Evolutionary conservation across 37 sponge, comb jelly and placozoan genomes (phyloP).

Genomic region (Tethya wilhelma): DNA sequence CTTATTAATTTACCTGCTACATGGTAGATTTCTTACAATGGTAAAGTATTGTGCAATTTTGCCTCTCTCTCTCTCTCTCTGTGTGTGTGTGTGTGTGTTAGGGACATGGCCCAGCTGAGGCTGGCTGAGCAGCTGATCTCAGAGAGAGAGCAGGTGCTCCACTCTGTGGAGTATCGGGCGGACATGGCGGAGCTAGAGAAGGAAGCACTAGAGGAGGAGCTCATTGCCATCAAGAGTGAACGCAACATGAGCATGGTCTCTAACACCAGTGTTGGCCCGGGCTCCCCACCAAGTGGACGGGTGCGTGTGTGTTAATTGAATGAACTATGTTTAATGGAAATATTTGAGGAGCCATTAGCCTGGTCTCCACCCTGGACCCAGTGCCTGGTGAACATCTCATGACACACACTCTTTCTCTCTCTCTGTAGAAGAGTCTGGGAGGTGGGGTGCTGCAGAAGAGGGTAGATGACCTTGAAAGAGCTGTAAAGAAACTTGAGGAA

Average conservation of each 20-base stretch:
- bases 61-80: too few species aligned
- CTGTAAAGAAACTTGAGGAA: conserved; percentile 64
- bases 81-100: background rate
- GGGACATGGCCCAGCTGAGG: conserved; percentile 70
- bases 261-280: too few species aligned
- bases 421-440: conserved; percentile 9
- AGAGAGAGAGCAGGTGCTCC: conserved; percentile 67
- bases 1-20: too few species aligned
- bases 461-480: conserved; percentile 61
- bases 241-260: background rate
- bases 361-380: too few species aligned
- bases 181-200: conserved; percentile 62
- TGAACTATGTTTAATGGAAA: too few species aligned
- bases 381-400: too few species aligned
- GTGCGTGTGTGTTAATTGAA: too few species aligned
- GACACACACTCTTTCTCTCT: background rate
- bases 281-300: too few species aligned
- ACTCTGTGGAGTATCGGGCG: conserved; percentile 49
- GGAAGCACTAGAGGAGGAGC: conserved; percentile 59
- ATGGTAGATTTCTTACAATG: too few species aligned
- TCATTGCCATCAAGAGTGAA: conserved; percentile 39
- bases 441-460: conserved; percentile 58
- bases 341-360: too few species aligned
- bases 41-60: too few species aligned
- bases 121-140: conserved; percentile 74